Conservation (phyloP, 2,113 vertebrate species). For the Piprites chloris region DNA sequence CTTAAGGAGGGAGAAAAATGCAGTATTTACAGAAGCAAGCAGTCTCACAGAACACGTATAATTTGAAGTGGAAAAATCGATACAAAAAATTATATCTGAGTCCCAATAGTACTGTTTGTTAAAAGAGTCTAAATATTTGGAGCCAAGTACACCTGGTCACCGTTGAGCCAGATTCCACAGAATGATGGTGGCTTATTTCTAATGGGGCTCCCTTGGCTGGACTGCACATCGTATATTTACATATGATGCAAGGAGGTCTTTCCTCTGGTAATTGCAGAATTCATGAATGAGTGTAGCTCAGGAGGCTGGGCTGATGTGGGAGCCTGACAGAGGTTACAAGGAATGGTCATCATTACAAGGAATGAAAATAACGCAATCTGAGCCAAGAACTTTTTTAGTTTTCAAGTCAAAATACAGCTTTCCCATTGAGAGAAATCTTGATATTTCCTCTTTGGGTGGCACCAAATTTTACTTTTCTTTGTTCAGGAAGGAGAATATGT, state of each 20-base stretch:
- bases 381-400: neutral
- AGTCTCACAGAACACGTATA: neutral
- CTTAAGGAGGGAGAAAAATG: neutral
- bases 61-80: neutral
- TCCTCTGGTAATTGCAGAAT: neutral
- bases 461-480: neutral
- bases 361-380: neutral
- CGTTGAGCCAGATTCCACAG: neutral
- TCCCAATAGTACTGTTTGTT: neutral
- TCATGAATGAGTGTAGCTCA: neutral
- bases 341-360: neutral
- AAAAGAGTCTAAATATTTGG: neutral
- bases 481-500: neutral
- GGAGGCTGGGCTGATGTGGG: neutral
- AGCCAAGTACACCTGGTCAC: neutral
- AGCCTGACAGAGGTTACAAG: neutral
- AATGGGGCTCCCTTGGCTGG: neutral
- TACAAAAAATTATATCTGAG: neutral
- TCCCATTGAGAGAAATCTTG: neutral
- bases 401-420: neutral
- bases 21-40: neutral
- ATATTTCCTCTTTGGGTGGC: neutral
- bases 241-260: rapidly evolving
- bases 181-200: neutral
- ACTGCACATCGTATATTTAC: neutral